Base-by-base conservation (phyloP, 2,888 invertebrate genomes). In the Tachina lurida region DNA sequence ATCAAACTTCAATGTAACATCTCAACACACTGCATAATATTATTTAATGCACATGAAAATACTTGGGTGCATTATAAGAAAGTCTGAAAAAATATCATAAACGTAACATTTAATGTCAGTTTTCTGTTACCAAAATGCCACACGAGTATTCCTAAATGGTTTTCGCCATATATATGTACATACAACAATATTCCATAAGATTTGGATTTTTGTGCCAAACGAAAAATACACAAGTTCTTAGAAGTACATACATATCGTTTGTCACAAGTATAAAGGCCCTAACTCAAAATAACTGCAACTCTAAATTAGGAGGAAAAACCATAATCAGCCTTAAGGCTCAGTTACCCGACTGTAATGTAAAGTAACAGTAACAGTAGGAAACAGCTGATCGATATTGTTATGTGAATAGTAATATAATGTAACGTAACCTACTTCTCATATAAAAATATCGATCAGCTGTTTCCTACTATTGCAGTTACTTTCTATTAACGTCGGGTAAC, bases 1-100 rank as follows among this genome's bases (percentile, higher is more conserved):
- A 82, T 85, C 85, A 85, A 85, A 85, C 81, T 78, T 78, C 63
- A 78, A 49, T 78, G 58, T 74, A 58, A 67, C 47, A 67, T 49
- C 78, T 63, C 52, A 63, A 56, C 77, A 60, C 73, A 63, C 74
- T 77, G 73, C 76, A 81, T 81, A 2, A 4, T 31, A 31, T 73
- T 76, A 62, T 77, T 31, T 56, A 47, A 60, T 81, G 68, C 76
- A 58, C 49, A 54, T 47, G 31, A 71, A n/a, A 76, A 58, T 68
- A 41, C 17, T 63, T 54, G 54, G 62, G 15, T 68, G n/a, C 65
- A 47, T 2, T 31, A 43, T 54, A 65, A 22, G 45, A 22, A 74
- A 60, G 31, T 47, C 7, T 15, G 10, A 22, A 71, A 45, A 68
- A 67, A 74, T 45, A 78, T 2, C 19, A 17, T 19, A 76, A 65